phyloP scores from a whole-genome alignment of 1,140 invertebrate genomes.

The Cyrtorhinus lividipennis region DNA sequence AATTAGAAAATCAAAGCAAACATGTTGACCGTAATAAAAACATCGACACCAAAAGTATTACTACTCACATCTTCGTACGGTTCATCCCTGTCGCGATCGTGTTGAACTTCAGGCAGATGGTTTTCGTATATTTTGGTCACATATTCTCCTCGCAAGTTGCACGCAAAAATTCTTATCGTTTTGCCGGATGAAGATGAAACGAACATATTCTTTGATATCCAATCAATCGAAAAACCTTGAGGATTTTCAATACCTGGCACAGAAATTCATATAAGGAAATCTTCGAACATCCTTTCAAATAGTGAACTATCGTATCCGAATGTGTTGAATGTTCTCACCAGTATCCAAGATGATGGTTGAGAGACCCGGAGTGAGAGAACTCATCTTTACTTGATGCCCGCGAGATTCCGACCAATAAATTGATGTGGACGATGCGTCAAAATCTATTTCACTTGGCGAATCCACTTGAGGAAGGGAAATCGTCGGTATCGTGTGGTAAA shows the following conservation, averaged over 20 bases:
- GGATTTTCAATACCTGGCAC: conserved; percentile 43
- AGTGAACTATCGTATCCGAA: no score
- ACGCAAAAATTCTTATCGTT: conserved; percentile 42
- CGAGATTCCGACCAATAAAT: conserved; percentile 69
- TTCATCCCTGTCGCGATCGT: not conserved
- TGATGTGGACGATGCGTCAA: conserved; percentile 42
- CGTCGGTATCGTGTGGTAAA: conserved; percentile 62
- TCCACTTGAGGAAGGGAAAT: conserved; percentile 44
- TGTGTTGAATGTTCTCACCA: conserved; percentile 29
- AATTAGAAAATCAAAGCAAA: no score
- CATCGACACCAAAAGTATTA: no score
- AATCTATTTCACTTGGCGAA: conserved; percentile 49
- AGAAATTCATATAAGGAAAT: no score
- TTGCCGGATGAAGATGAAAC: conserved; percentile 40
- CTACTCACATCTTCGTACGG: not conserved
- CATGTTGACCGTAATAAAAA: no score
- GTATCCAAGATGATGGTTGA: conserved; percentile 59
- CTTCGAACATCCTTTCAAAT: no score
- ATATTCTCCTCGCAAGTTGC: conserved; percentile 57
- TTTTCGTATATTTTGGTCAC: conserved; percentile 32
- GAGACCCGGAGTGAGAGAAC: conserved; percentile 46
- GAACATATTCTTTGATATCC: conserved; percentile 60
- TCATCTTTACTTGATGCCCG: conserved; percentile 55
- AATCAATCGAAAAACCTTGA: conserved; percentile 52
- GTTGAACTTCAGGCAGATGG: conserved; percentile 16